Percentiles rank a stretch among this genome's conserved stretches.
phyloP scores from a whole-genome alignment of 2,888 invertebrate genomes.

The Leucoma salicis region DNA sequence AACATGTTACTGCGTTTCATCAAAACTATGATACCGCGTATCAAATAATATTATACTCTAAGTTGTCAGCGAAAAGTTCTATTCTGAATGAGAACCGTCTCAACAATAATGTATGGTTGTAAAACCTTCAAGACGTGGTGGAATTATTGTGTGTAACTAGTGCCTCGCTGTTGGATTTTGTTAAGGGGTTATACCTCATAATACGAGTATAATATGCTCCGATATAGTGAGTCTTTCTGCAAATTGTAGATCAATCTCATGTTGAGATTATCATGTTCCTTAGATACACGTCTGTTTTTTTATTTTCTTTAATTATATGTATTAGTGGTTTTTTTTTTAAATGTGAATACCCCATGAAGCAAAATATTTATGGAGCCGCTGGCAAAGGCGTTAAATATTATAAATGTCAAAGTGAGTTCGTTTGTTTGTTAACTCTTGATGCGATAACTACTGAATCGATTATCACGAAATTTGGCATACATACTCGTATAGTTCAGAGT shows the following conservation, averaged over 20 bases:
- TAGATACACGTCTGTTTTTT: not conserved
- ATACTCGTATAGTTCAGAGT: no score
- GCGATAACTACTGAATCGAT: no score
- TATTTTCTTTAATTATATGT: no score
- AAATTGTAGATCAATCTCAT: not conserved
- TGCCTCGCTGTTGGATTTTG: not conserved
- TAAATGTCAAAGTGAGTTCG: no score
- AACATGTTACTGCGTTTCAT: constrained; percentile 22
- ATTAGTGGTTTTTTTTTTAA: no score
- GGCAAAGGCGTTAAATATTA: no score
- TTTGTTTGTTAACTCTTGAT: no score
- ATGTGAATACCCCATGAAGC: no score
- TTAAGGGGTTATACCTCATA: not conserved
- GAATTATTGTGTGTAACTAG: constrained; percentile 10
- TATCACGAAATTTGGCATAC: no score
- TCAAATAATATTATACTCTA: constrained; percentile 10
- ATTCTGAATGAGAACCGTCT: constrained; percentile 1
- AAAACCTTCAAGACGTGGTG: constrained; percentile 17
- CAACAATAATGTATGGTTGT: constrained; percentile 14
- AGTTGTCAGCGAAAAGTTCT: not conserved
- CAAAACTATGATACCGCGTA: constrained; percentile 2
- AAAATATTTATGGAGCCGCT: no score
- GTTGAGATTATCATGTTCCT: not conserved
- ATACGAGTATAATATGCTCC: not conserved
- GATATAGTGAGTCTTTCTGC: not conserved